phyloP scores from a whole-genome alignment of 1,140 invertebrate genomes.

The Diprion similis region DNA sequence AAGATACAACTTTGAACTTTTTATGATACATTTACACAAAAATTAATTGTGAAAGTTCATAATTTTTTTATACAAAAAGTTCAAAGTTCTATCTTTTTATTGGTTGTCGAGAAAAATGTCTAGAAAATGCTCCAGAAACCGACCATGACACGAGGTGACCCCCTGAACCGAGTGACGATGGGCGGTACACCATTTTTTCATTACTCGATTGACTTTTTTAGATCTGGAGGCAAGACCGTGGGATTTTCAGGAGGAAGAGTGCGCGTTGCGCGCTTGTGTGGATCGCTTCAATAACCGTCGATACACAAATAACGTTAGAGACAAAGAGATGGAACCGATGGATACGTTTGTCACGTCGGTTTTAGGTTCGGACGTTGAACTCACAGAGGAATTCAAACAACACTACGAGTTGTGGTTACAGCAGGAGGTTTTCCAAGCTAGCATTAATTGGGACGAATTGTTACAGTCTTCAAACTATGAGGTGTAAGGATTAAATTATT shows the following conservation, averaged over 20 bases:
- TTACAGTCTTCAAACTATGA: slow-evolving; percentile 46
- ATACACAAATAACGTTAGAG: slow-evolving; percentile 69
- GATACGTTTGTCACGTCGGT: slow-evolving; percentile 88
- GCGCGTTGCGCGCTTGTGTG: slow-evolving; percentile 89
- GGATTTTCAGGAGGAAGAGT: slow-evolving; percentile 99
- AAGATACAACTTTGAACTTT: too few species aligned
- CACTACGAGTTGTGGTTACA: slow-evolving; percentile 97
- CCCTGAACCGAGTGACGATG: too few species aligned
- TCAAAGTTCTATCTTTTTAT: too few species aligned
- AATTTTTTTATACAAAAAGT: too few species aligned
- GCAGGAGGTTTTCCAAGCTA: slow-evolving; percentile 92
- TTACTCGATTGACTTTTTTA: slow-evolving; percentile 43
- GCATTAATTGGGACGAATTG: slow-evolving; percentile 78
- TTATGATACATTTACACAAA: too few species aligned
- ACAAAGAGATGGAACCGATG: slow-evolving; percentile 80
- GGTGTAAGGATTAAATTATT: slow-evolving; percentile 37
- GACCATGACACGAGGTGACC: too few species aligned
- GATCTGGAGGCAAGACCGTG: slow-evolving; percentile 96
- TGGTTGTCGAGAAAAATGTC: too few species aligned
- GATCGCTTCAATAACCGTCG: slow-evolving; percentile 95
- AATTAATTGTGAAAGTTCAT: neutral
- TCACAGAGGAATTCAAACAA: slow-evolving; percentile 95
- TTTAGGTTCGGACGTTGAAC: slow-evolving; percentile 77
- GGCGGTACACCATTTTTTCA: too few species aligned
- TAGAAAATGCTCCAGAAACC: too few species aligned